Percentiles rank a stretch among this genome's conserved stretches.
Conservation (phyloP, 2,113 vertebrate genomes). For the Condylura cristata region DNA sequence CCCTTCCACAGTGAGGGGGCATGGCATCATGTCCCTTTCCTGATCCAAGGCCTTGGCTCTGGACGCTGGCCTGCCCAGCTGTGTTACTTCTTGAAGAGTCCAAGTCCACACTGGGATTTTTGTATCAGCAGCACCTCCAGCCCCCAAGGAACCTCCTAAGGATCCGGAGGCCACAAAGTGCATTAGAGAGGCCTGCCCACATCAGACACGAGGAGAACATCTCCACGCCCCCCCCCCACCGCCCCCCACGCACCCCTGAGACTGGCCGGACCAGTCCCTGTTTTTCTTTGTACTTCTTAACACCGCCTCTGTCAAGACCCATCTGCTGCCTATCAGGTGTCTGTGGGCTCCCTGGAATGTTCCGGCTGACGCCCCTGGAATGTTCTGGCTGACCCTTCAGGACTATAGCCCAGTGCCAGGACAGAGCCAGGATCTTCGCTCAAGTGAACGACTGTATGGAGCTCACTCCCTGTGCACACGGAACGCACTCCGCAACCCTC, state of each 20-base stretch:
- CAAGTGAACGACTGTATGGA: neutral
- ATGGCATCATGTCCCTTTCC: neutral
- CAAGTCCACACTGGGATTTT: neutral
- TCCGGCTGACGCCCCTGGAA: fast-evolving
- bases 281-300: neutral
- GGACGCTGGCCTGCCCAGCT: neutral
- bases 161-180: neutral
- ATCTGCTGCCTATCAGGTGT: too few relatives aligned
- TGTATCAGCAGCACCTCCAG: too few relatives aligned
- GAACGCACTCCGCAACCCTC: too few relatives aligned
- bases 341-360: neutral
- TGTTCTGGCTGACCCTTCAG: too few relatives aligned
- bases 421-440: fast-evolving
- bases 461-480: neutral
- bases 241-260: too few relatives aligned
- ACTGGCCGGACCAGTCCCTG: too few relatives aligned
- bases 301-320: neutral
- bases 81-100: neutral
- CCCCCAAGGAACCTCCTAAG: neutral
- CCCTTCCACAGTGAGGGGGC: neutral
- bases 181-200: neutral
- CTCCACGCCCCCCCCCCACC: too few relatives aligned
- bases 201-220: neutral
- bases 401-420: neutral
- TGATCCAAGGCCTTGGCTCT: neutral